These are phyloP conservation scores for Eleginops maclovinus DNA, from an alignment of 2,113 vertebrate species.

Conservation along the genomic window DNA sequence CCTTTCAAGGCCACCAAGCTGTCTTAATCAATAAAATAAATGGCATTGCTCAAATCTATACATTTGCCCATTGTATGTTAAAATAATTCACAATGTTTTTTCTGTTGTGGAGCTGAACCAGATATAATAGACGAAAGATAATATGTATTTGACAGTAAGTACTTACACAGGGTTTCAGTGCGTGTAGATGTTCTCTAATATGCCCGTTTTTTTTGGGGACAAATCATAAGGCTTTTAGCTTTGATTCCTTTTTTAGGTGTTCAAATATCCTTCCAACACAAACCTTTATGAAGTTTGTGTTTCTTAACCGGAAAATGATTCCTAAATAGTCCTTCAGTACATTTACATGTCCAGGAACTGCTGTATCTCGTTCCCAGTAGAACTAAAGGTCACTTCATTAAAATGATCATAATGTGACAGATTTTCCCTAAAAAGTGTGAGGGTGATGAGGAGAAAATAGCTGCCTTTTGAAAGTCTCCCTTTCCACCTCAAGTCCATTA, in stretches of 20 bases:
- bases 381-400: neutral
- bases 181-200: neutral
- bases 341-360: neutral
- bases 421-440: neutral
- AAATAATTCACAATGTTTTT: neutral
- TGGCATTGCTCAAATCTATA: neutral
- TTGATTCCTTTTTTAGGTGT: too few species aligned
- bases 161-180: neutral
- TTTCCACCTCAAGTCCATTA: conserved; percentile 14
- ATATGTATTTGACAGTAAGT: neutral
- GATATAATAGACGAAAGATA: neutral
- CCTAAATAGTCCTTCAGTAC: neutral
- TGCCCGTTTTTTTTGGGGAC: too few species aligned
- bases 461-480: neutral
- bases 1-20: neutral
- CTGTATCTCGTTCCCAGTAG: neutral
- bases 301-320: neutral
- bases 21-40: neutral
- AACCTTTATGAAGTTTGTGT: neutral
- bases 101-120: neutral
- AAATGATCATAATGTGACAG: neutral
- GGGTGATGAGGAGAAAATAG: neutral
- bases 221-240: too few species aligned
- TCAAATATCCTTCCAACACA: neutral
- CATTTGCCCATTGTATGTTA: neutral